Evolutionary conservation across 2,797 vertebrate genomes (phyloP).

Genomic region (Intellagama lesueurii): DNA sequence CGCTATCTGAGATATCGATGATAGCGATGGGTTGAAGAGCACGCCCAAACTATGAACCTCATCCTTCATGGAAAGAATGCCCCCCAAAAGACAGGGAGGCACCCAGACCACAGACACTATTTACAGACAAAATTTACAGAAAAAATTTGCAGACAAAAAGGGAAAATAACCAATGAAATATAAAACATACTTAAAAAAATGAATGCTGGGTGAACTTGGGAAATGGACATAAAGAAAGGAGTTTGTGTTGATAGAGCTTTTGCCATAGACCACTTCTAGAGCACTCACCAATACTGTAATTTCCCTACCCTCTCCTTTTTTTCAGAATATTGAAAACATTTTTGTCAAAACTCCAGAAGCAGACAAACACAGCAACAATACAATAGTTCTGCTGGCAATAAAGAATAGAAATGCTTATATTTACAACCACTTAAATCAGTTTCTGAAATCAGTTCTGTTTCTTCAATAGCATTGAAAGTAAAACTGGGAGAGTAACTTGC

Average conservation of each 20-base stretch:
- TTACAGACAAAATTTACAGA: too few relatives aligned
- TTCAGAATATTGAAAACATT: not conserved
- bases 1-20: too few relatives aligned
- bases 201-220: not conserved
- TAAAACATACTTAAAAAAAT: not conserved
- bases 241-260: not conserved
- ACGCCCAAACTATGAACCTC: too few relatives aligned
- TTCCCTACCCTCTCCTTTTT: not conserved
- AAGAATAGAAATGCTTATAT: slow-evolving; percentile 1
- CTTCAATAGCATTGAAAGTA: not conserved
- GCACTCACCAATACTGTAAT: not conserved
- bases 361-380: not conserved
- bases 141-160: not conserved
- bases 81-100: too few relatives aligned
- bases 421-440: not conserved
- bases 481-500: not conserved
- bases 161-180: too few relatives aligned
- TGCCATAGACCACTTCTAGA: not conserved
- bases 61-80: too few relatives aligned
- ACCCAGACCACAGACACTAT: too few relatives aligned
- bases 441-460: not conserved
- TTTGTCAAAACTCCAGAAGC: not conserved
- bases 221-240: not conserved
- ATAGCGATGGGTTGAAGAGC: too few relatives aligned
- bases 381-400: not conserved